Evolutionary conservation across 2,888 invertebrate species (phyloP), one percentile per base, ranked within the genome.

Genomic region (Ptychoptera albimana): DNA sequence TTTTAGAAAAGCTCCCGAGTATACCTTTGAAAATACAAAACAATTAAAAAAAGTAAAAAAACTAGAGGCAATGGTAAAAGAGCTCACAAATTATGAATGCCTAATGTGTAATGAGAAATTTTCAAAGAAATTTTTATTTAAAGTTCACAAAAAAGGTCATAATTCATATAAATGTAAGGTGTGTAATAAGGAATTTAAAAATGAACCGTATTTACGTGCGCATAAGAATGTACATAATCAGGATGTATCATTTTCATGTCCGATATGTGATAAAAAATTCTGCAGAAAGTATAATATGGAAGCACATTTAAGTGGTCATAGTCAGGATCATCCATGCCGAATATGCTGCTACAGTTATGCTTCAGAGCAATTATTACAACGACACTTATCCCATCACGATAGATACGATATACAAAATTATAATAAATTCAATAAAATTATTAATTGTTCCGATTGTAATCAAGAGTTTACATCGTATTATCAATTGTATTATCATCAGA

Each of bases 401-500:
- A 32, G 9, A 9, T 2, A 32, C 3, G n/a, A 32, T n/a, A 32
- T 32, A 32, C 11, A 32, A 32, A 32, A 32, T 32, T 32, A 32
- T 32, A n/a, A 32, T 11, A 2, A 32, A 11, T 32, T 32, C 8
- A 32, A 32, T 32, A 9, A 32, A 8, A 32, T 9, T n/a, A 32
- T 32, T 32, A 32, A 8, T 3, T 32, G 32, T n/a, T 2, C 9
- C 2, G 32, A 32, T 7, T 32, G 32, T 32, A 32, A 9, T 32
- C 11, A 32, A 32, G 32, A 2, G 8, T 32, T 32, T 32, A n/a
- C n/a, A 32, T 32, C 49, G 46, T 35, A 45, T 30, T 16, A 37
- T 48, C 7, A 41, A 39, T 46, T 49, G 42, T 44, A 52, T n/a
- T 50, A 47, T 16, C 44, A 52, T 30, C 52, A 53, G 39, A 50